phyloP scores from a whole-genome alignment of 2,888 invertebrate genomes.

The Eupithecia exiguata region DNA sequence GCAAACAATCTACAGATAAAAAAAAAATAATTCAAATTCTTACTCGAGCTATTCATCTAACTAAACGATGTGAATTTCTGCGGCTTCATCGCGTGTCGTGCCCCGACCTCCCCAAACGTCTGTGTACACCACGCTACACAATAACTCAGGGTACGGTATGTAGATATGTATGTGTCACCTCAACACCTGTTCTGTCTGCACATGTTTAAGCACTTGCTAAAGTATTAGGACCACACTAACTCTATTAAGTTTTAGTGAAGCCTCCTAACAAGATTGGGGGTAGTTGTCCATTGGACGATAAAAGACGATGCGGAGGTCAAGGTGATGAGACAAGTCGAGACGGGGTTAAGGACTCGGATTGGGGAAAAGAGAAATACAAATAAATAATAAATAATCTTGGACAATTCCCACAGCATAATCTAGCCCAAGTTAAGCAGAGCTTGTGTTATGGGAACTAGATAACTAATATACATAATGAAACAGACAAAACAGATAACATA shows the following conservation, averaged over 20 bases:
- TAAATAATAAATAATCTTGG: no score
- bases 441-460: no score
- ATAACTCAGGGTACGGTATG: slow-evolving; percentile 37
- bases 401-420: no score
- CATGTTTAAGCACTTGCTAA: slow-evolving; percentile 17
- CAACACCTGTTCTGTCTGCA: slow-evolving; percentile 16
- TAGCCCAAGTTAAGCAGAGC: no score
- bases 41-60: background rate
- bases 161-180: slow-evolving; percentile 25
- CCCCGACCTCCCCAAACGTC: slow-evolving; percentile 47
- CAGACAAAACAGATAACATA: no score
- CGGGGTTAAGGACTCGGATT: background rate
- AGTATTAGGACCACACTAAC: background rate
- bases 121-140: slow-evolving; percentile 50
- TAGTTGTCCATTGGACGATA: background rate
- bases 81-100: slow-evolving; percentile 51
- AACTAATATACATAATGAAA: no score
- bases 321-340: background rate
- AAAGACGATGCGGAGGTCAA: background rate
- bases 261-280: background rate
- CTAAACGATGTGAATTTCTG: slow-evolving; percentile 24
- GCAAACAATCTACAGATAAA: no score
- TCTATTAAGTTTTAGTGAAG: slow-evolving; percentile 1
- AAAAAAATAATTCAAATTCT: no score
- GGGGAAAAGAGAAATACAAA: background rate